Percentiles rank a stretch among this genome's conserved stretches.
Evolutionary conservation across 2,113 vertebrate genomes (phyloP).

Genomic region (Hippoglossus stenolepis): DNA sequence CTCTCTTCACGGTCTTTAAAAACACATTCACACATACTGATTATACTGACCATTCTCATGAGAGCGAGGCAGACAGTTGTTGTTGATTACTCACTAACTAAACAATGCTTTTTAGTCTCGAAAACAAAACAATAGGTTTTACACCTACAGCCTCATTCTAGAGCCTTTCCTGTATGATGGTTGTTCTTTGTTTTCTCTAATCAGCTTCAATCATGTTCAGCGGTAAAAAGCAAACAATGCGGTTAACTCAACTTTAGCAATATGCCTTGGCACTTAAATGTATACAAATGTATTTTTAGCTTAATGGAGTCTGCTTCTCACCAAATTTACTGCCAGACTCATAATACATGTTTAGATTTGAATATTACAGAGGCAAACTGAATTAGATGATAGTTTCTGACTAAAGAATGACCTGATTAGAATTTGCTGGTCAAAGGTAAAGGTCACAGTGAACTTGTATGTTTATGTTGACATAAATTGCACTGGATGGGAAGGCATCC

Average conservation of each 20-base stretch:
- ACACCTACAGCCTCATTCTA: background rate
- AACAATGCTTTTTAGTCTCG: constrained; percentile 23
- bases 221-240: background rate
- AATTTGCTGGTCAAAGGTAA: no score
- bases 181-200: background rate
- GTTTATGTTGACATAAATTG: no score
- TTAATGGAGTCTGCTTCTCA: no score
- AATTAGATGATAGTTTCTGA: no score
- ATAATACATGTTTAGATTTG: no score
- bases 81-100: background rate
- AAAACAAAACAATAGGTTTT: background rate
- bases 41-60: constrained; percentile 10
- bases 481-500: no score
- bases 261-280: background rate
- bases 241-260: no score
- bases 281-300: background rate
- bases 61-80: constrained; percentile 26
- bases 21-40: background rate
- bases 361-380: no score
- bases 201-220: background rate
- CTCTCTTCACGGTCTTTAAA: background rate
- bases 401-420: no score
- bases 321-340: no score
- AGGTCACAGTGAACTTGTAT: no score
- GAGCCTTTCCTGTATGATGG: background rate